These are phyloP conservation scores for Pterocles orientalis DNA, from an alignment of 2,113 vertebrate species.

Conservation along the genomic window DNA sequence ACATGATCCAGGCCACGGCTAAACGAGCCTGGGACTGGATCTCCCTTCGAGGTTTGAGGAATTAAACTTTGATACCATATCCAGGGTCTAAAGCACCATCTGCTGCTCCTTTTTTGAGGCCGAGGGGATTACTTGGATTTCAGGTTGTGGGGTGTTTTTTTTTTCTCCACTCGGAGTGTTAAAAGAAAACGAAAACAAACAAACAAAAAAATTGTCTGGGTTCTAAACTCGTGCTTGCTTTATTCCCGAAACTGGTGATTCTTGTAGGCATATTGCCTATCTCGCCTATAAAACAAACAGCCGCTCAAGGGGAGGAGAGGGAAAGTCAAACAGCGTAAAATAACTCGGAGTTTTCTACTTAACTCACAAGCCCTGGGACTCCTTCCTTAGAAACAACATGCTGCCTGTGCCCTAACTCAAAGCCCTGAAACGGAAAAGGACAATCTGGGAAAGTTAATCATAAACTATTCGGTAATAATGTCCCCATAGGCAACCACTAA, in stretches of 20 bases:
- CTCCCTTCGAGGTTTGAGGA: background rate
- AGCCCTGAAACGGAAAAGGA: slow-evolving; percentile 46
- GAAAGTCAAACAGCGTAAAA: slow-evolving; percentile 40
- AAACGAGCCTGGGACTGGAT: background rate
- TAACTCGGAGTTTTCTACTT: background rate
- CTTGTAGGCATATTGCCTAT: background rate
- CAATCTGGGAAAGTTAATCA: slow-evolving; percentile 69
- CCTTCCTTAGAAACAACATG: background rate
- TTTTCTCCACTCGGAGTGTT: no score
- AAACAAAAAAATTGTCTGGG: background rate
- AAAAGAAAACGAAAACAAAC: slow-evolving; percentile 3
- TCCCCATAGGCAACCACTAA: slow-evolving; percentile 40
- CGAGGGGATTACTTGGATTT: background rate
- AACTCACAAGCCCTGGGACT: background rate
- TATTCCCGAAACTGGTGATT: background rate
- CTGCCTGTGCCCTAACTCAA: background rate
- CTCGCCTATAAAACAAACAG: slow-evolving; percentile 38
- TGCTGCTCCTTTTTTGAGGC: background rate
- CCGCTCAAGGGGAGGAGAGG: background rate
- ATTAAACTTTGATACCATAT: slow-evolving; percentile 3
- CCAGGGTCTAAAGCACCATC: background rate
- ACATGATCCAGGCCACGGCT: background rate
- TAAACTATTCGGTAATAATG: slow-evolving; percentile 38
- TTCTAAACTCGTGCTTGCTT: background rate
- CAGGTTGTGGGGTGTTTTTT: no score